Evolutionary conservation across 2,797 vertebrate genomes (phyloP).

Genomic region (Darevskia mixta): DNA sequence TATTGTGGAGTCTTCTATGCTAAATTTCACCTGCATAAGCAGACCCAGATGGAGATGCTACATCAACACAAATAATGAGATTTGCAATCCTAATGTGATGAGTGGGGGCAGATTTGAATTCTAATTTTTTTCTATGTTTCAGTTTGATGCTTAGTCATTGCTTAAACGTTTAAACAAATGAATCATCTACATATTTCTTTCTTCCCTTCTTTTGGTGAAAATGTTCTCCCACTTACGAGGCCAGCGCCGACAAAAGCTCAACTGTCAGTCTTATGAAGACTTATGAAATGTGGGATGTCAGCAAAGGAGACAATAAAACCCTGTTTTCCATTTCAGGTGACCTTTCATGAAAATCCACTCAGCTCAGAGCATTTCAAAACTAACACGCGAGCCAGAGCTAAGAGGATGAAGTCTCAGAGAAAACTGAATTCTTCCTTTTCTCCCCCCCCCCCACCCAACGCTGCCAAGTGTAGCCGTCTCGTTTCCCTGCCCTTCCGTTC

Average conservation of each 20-base stretch:
- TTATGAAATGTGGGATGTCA: slow-evolving; percentile 23
- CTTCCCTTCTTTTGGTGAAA: slow-evolving; percentile 41
- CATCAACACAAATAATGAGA: slow-evolving; percentile 48
- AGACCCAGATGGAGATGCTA: slow-evolving; percentile 46
- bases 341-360: slow-evolving; percentile 63
- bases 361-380: slow-evolving; percentile 28
- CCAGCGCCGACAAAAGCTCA: not conserved
- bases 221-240: not conserved
- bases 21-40: slow-evolving; percentile 65
- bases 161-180: slow-evolving; percentile 46
- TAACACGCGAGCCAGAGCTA: slow-evolving; percentile 48
- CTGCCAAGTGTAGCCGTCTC: slow-evolving; percentile 72
- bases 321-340: slow-evolving; percentile 65
- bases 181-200: slow-evolving; percentile 28
- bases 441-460: slow-evolving; percentile 16
- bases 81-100: slow-evolving; percentile 49
- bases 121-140: slow-evolving; percentile 41
- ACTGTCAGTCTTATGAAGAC: slow-evolving; percentile 31
- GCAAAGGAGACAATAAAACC: slow-evolving; percentile 47
- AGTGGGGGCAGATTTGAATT: not conserved
- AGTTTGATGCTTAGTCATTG: slow-evolving; percentile 40
- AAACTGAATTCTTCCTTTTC: slow-evolving; percentile 62
- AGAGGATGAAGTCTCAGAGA: slow-evolving; percentile 73
- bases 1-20: slow-evolving; percentile 10
- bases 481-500: slow-evolving; percentile 72